Conservation (phyloP, 53 echinoderm and acorn worm species). For the Patiria pectinifera region DNA sequence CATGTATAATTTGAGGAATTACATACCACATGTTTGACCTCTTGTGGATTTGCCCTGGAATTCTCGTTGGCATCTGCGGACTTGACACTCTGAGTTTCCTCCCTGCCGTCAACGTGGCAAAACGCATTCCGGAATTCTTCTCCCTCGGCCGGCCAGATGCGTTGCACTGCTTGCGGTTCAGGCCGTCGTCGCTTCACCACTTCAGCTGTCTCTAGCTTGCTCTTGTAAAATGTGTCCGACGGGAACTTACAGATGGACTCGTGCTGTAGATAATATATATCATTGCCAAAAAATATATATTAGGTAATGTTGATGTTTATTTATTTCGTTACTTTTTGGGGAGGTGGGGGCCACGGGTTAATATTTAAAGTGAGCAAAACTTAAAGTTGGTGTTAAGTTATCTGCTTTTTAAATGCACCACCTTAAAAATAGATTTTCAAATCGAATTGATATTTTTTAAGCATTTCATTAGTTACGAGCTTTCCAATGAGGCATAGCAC, state of each 20-base stretch:
- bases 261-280: slow-evolving; percentile 61
- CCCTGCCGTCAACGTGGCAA: slow-evolving; percentile 82
- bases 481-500: too few relatives aligned
- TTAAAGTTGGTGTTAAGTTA: too few relatives aligned
- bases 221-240: slow-evolving; percentile 74
- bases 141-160: slow-evolving; percentile 73
- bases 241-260: slow-evolving; percentile 84
- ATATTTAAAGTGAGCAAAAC: too few relatives aligned
- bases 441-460: too few relatives aligned
- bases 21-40: slow-evolving; percentile 83
- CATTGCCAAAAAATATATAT: neutral
- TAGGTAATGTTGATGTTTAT: neutral
- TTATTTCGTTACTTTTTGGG: too few relatives aligned
- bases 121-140: slow-evolving; percentile 73
- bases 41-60: slow-evolving; percentile 82
- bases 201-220: slow-evolving; percentile 72
- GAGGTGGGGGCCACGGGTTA: neutral
- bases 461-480: too few relatives aligned
- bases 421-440: too few relatives aligned
- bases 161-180: neutral
- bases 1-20: neutral
- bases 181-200: slow-evolving; percentile 57
- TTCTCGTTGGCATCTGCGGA: slow-evolving; percentile 84
- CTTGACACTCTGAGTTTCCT: slow-evolving; percentile 80
- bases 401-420: too few relatives aligned